These are phyloP conservation scores for Nomada flava DNA, from an alignment of 2,888 invertebrate species.

Conservation along the genomic window DNA sequence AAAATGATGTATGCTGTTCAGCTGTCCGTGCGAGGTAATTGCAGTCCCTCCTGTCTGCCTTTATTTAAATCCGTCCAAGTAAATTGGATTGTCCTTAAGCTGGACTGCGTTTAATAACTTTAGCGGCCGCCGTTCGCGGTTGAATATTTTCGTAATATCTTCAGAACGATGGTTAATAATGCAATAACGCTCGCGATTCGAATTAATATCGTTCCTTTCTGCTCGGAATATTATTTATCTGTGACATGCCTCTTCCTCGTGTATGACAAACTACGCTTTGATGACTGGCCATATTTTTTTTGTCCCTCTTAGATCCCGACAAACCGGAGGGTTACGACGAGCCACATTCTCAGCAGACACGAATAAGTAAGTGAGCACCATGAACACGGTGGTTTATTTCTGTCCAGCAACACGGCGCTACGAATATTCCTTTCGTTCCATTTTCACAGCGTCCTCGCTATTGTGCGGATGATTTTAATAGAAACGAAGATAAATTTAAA, in stretches of 20 bases:
- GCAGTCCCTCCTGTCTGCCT: slow-evolving; percentile 12
- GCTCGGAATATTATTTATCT: slow-evolving; percentile 11
- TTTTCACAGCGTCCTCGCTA: slow-evolving; percentile 21
- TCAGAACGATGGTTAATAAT: slow-evolving; percentile 18
- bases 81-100: slow-evolving; percentile 46
- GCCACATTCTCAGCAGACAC: slow-evolving; percentile 82
- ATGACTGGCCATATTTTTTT: slow-evolving; percentile 4
- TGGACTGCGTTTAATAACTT: slow-evolving; percentile 35
- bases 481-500: slow-evolving; percentile 41
- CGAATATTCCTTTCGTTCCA: slow-evolving; percentile 44
- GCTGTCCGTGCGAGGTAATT: slow-evolving; percentile 87
- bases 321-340: slow-evolving; percentile 81
- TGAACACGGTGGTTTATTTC: slow-evolving; percentile 54
- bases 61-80: slow-evolving; percentile 38
- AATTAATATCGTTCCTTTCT: too few relatives aligned
- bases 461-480: slow-evolving; percentile 24
- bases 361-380: slow-evolving; percentile 79
- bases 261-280: slow-evolving; percentile 29
- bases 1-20: slow-evolving; percentile 89
- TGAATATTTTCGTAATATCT: slow-evolving; percentile 12
- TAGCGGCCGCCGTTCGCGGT: background rate
- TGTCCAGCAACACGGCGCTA: slow-evolving; percentile 30
- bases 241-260: background rate
- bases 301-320: slow-evolving; percentile 76
- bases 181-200: background rate